Conservation (phyloP, 2,797 vertebrate genomes). For the Gymnothorax reevesii region DNA sequence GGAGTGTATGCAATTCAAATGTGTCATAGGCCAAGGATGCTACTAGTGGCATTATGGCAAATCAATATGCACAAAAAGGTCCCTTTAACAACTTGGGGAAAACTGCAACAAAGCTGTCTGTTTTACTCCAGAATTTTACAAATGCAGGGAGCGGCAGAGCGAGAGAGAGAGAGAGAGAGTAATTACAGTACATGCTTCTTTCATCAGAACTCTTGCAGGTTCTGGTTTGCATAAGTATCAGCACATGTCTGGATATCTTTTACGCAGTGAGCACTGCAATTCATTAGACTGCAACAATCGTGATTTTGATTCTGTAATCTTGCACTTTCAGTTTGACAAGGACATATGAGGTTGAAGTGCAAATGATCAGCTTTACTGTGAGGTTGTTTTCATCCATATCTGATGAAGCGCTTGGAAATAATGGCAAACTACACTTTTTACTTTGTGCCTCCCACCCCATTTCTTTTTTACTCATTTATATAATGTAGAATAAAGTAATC, state of each 20-base stretch:
- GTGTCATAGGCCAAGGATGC: neutral
- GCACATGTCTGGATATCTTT: neutral
- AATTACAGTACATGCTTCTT: neutral
- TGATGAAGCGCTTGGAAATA: too few species aligned
- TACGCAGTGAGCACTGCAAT: too few species aligned
- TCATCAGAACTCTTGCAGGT: neutral
- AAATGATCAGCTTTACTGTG: too few species aligned
- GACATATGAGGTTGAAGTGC: too few species aligned
- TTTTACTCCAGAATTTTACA: neutral
- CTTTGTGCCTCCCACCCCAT: too few species aligned
- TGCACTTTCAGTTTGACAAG: too few species aligned
- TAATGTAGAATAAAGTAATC: too few species aligned
- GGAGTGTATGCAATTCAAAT: neutral
- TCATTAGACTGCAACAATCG: too few species aligned
- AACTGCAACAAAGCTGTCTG: neutral
- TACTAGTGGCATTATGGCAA: neutral
- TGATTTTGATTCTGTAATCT: too few species aligned
- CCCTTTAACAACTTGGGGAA: neutral
- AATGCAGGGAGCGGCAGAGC: neutral
- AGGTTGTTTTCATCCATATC: too few species aligned
- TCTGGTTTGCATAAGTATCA: neutral
- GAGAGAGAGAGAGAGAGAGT: neutral
- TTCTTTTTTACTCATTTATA: too few species aligned
- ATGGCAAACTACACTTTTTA: too few species aligned
- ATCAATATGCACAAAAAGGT: neutral